These are phyloP conservation scores for Cybosia mesomella DNA, from an alignment of 2,888 invertebrate species.

Conservation along the genomic window DNA sequence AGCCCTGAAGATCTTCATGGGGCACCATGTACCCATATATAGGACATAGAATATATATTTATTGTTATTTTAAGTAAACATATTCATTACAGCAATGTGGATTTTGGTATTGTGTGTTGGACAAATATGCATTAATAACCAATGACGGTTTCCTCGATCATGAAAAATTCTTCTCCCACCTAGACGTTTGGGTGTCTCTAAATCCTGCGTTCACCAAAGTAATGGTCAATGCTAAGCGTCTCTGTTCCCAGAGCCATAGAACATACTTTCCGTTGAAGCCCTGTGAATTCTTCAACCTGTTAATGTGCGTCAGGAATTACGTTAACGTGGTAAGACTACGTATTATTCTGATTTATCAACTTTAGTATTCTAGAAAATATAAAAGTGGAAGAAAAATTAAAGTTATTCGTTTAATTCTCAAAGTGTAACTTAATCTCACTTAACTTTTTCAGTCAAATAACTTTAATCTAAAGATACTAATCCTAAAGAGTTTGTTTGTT, in stretches of 20 bases:
- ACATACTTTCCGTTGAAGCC: conserved; percentile 55
- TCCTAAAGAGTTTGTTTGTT: no score
- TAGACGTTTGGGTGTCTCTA: conserved; percentile 67
- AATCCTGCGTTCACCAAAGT: conserved; percentile 63
- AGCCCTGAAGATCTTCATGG: no score
- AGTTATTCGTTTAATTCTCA: no score
- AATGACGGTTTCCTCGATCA: conserved; percentile 49
- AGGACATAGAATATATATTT: no score
- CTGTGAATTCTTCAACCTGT: conserved; percentile 60
- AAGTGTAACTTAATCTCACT: no score
- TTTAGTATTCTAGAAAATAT: background rate
- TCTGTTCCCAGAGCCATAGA: conserved; percentile 56
- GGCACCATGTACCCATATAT: no score
- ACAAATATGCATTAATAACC: conserved; percentile 61
- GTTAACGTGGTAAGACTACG: conserved; percentile 42
- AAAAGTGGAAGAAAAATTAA: no score
- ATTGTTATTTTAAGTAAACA: no score
- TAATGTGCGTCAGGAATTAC: conserved; percentile 63
- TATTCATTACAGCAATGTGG: conserved; percentile 54
- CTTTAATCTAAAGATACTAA: no score
- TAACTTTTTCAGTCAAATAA: no score
- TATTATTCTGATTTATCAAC: background rate
- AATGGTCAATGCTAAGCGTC: conserved; percentile 59
- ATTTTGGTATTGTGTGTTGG: conserved; percentile 67
- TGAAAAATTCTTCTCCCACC: conserved; percentile 64